These are phyloP conservation scores for Trachops cirrhosus DNA, from an alignment of 2,797 vertebrate species.

Conservation along the genomic window DNA sequence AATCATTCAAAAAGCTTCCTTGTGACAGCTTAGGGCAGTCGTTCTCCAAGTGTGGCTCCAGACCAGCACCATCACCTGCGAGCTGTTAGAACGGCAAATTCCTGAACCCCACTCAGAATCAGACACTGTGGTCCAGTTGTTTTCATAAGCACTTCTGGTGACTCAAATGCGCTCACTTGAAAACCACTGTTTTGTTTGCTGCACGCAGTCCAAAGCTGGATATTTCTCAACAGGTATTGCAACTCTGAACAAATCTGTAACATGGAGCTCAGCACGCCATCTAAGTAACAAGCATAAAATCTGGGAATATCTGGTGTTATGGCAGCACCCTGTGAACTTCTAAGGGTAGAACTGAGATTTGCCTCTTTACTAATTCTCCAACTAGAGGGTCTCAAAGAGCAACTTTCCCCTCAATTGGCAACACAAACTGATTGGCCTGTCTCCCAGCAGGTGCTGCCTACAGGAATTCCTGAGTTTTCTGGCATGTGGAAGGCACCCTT, in stretches of 20 bases:
- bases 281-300: background rate
- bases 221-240: background rate
- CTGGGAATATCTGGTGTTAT: background rate
- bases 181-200: background rate
- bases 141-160: background rate
- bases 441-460: background rate
- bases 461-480: constrained; percentile 32
- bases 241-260: background rate
- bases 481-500: background rate
- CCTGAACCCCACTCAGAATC: background rate
- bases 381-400: background rate
- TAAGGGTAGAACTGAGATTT: background rate
- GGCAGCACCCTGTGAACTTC: background rate
- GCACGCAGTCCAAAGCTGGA: background rate
- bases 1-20: background rate
- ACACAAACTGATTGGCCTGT: background rate
- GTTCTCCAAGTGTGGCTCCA: background rate
- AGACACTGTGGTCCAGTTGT: background rate
- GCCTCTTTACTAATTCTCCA: background rate
- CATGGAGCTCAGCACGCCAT: background rate
- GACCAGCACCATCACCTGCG: background rate
- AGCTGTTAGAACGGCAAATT: background rate
- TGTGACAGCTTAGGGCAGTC: background rate
- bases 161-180: background rate
- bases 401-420: background rate